Evolutionary conservation across 1,140 invertebrate genomes (phyloP), one percentile per base, ranked within the genome.

Genomic region (Ceratosolen fusciceps): DNA sequence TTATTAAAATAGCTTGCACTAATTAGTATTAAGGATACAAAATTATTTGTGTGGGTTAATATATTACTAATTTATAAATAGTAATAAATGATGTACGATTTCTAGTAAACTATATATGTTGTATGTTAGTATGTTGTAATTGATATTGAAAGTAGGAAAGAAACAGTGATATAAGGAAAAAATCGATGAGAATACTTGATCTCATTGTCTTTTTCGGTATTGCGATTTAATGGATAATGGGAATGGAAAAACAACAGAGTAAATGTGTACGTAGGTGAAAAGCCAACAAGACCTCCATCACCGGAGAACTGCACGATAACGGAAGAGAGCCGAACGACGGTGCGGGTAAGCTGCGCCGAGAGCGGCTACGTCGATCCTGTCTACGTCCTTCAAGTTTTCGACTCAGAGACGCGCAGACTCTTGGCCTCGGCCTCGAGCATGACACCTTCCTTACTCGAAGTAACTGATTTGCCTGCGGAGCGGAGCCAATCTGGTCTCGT

Each of bases 371-470:
- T 88, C 80, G 85, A 87, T 68, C 82, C 87, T 39, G 91, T 87
- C 79, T 92, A 91, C 83, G 85, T 92, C n/a, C 87, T 92, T 62
- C 92, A 92, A 82, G 91, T 91, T 58, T 92, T 90, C 84, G 91
- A 92, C 80, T 91, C 91, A 12, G 87, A 90, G 77, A 91, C 90
- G 62, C 86, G 91, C 19, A 85, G 88, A 14, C 84, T 92, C 21
- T 84, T 92, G 67, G 92, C 90, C 19, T 92, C 91, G 43, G 86
- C 91, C 24, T 92, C 90, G 16, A 92, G 91, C 56, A 85, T 88
- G 82, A 89, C 87, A 54, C 88, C 91, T 34, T 88, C 89, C 56
- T 86, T 88, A 78, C 88, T 92, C 75, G 90, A 90, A 80, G 88
- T 92, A 76, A 89, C 88, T 29, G 82, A 90, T 83, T 85, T 92